These are phyloP conservation scores for Hepsetus odoe DNA, from an alignment of 2,113 vertebrate species.

Conservation along the genomic window DNA sequence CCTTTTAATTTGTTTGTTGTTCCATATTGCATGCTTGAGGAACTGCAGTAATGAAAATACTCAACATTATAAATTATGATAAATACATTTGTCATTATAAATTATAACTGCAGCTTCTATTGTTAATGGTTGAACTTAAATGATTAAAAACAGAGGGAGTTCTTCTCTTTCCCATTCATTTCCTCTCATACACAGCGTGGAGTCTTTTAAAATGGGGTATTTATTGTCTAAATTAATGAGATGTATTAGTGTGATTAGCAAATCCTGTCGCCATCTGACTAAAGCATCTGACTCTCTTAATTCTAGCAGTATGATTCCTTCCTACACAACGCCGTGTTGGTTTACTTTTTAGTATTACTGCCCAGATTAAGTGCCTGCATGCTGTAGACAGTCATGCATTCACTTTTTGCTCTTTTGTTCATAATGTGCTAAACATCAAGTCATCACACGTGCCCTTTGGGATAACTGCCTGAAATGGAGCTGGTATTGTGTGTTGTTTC, in stretches of 20 bases:
- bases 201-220: not conserved
- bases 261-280: constrained; percentile 20
- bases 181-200: not conserved
- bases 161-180: not conserved
- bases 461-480: not conserved
- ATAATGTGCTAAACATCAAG: constrained; percentile 1
- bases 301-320: constrained; percentile 1
- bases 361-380: not conserved
- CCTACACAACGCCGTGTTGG: constrained; percentile 16
- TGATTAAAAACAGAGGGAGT: not conserved
- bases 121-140: not conserved
- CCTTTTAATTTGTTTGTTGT: no score
- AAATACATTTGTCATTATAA: no score
- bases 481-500: not conserved
- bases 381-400: not conserved
- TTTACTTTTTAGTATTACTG: not conserved
- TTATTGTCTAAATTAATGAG: not conserved
- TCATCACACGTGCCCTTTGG: constrained; percentile 1
- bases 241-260: not conserved
- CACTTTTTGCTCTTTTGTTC: constrained; percentile 7
- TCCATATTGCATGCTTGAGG: no score
- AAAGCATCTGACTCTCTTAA: not conserved
- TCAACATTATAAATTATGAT: no score
- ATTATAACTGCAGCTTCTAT: no score
- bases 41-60: no score